phyloP scores from a whole-genome alignment of 2,888 invertebrate genomes.

The Acanthosepion pharaonis region DNA sequence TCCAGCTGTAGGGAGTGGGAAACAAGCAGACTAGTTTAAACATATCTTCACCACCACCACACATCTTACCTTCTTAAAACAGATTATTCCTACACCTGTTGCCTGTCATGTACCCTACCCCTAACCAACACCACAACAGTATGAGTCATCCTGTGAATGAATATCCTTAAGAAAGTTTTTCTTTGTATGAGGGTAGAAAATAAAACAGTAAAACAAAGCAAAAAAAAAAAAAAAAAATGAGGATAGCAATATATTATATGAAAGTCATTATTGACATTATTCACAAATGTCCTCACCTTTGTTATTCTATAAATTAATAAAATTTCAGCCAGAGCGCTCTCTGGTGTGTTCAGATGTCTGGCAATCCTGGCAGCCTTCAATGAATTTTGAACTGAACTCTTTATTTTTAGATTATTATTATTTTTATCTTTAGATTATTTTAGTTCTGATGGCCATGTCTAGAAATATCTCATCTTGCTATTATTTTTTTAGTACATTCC shows the following conservation, averaged over 20 bases:
- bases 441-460: too few species aligned
- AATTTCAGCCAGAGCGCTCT: too few species aligned
- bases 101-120: neutral
- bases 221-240: neutral
- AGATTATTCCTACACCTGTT: neutral
- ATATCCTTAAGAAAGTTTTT: neutral
- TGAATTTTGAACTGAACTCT: too few species aligned
- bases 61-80: neutral
- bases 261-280: too few species aligned
- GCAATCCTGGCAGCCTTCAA: too few species aligned
- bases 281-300: too few species aligned
- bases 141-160: slow-evolving; percentile 21
- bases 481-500: too few species aligned
- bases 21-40: neutral
- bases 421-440: too few species aligned
- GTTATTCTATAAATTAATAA: too few species aligned
- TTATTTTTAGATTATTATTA: too few species aligned
- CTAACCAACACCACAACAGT: neutral
- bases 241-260: neutral
- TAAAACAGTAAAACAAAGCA: neutral
- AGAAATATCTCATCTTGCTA: too few species aligned
- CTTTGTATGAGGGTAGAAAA: neutral
- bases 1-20: neutral
- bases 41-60: neutral
- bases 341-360: too few species aligned